phyloP scores from a whole-genome alignment of 1,140 invertebrate genomes.

The Trichoplusia ni region DNA sequence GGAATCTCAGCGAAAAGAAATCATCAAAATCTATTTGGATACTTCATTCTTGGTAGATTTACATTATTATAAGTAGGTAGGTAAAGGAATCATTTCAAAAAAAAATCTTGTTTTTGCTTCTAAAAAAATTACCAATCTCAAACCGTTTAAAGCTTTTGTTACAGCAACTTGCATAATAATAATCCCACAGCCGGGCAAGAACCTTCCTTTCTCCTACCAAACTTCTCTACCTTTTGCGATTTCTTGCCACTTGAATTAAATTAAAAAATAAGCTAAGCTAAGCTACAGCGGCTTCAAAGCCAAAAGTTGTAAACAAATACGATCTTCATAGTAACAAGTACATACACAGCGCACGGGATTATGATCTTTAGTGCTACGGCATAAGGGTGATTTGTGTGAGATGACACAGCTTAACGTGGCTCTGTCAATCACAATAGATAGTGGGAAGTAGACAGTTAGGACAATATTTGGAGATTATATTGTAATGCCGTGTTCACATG shows the following conservation, averaged over 20 bases:
- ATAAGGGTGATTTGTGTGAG: background rate
- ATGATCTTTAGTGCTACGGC: background rate
- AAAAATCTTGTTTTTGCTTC: too few relatives aligned
- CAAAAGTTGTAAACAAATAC: background rate
- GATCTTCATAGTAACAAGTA: constrained; percentile 1
- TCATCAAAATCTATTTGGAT: too few relatives aligned
- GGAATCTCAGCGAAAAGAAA: too few relatives aligned
- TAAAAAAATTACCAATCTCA: too few relatives aligned
- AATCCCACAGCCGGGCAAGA: too few relatives aligned
- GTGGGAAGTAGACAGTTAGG: constrained; percentile 10
- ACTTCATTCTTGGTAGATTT: too few relatives aligned
- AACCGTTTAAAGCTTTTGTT: too few relatives aligned
- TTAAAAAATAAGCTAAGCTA: background rate
- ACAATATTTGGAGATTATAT: constrained; percentile 7
- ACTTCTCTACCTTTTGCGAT: too few relatives aligned
- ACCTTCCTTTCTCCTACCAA: too few relatives aligned
- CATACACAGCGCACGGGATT: background rate
- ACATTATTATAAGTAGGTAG: too few relatives aligned
- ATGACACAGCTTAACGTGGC: background rate
- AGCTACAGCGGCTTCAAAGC: background rate
- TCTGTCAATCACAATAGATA: constrained; percentile 8
- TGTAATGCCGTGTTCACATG: background rate
- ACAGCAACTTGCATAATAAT: too few relatives aligned
- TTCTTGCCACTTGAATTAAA: background rate
- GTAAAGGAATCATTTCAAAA: too few relatives aligned